Base-by-base conservation (phyloP, 2,797 vertebrate species). In the Phataginus tetradactyla region DNA sequence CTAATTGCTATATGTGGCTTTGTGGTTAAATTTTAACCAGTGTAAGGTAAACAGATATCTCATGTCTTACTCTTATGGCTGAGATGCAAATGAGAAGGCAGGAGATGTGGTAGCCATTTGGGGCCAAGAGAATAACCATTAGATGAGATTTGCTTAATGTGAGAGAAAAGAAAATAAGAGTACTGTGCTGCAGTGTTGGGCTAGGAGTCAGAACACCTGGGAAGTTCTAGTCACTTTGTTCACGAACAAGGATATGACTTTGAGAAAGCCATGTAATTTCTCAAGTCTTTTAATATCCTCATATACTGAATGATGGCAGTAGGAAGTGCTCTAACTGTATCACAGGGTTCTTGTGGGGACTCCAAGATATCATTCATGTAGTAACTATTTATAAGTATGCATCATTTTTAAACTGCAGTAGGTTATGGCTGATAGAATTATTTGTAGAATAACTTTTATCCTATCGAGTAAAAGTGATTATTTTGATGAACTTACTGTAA, bases 321-420 rank as follows among this genome's bases (percentile, higher is more conserved):
- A 77, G 49, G 27, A 45, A 66, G 34, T 77, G 12, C 25, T 93
- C 11, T 86, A 25, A 51, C 17, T 79, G 15, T 79, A 11, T 92
- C 81, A 59, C 8, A 32, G 42, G 13, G 18, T 55, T 75, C 5
- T 63, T 91, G 32, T 78, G 84, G 29, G 55, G 11, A 79, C 37
- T 87, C 21, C 37, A 13, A 29, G 32, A 45, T 72, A 63, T 53
- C 79, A 61, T 45, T 90, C n/a, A 21, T 4, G 9, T 64, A 74
- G 63, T 34, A 94, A 37, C 21, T 91, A 66, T 83, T 96, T 89
- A 79, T 84, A 81, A 93, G 95, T 45, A 45, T 45, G n/a, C 63
- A 55, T 79, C 42, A 71, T n/a, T 86, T 93, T 72, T 37, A 94
- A 90, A 94, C 9, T 81, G 15, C 13, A 45, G 9, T 53, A 29